Base-by-base conservation (phyloP, 1,140 invertebrate species). In the Agraylea sexmaculata region DNA sequence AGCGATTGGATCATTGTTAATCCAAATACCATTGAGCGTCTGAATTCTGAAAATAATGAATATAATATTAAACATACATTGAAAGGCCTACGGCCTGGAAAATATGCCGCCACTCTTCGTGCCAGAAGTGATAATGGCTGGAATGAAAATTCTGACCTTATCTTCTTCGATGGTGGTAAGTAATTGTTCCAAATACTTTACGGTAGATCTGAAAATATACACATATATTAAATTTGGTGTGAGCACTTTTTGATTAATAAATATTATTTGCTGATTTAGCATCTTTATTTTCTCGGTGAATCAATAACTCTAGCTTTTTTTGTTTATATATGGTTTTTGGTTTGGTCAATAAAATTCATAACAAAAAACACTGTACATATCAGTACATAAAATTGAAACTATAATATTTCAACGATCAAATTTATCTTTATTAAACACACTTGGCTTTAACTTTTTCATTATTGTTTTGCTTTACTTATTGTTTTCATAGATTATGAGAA, bases 91-190 rank as follows among this genome's bases (percentile, higher is more conserved):
- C 23, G 10, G 5, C 47, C 47, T 1, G 47, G 47, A 13, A 49
- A 49, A 31, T 49, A 49, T 27, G 40, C 43, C 0, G 47, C 43
- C 3, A 19, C 13, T n/a, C 30, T 46, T 7, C 30, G 44, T 4
- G 22, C 47, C 1, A 33, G 23, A 21, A 49, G 46, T 35, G 10
- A 36, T 2, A 37, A 49, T 22, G 47, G 47, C 10, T 49, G 47
- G 47, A 42, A 44, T 13, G 37, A 49, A 13, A 1, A 43, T 3
- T 43, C 40, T 10, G 40, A 46, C 8, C 30, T 32, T 15, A 36
- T 40, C 16, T 29, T 29, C 5, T 49, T 49, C 47, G 47, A 49
- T 25, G 47, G 47, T 27, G 47, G 47, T 49, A 40, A 23, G 38
- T 21, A 19, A 22, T 13, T 37, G 25, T 7, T 29, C 4, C 28